Base-by-base conservation (phyloP, 2,888 invertebrate species). In the Drosophila falleni region DNA sequence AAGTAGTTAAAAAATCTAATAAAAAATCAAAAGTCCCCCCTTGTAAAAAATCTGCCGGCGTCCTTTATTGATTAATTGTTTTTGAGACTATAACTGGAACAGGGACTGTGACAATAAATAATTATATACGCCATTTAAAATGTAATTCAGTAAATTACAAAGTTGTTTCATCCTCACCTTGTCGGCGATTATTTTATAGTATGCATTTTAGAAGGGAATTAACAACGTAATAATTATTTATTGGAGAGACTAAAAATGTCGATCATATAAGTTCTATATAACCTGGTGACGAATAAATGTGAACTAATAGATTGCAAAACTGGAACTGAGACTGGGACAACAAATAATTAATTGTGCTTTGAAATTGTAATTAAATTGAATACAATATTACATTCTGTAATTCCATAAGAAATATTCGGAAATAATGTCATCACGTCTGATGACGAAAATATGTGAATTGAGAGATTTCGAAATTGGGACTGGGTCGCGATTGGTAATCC, bases 401-500 rank as follows among this genome's bases (percentile, higher is more conserved):
- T 29, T 29, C 4, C 3, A 11, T 11, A 13, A 11, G 11, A 11
- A 3, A 4, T 13, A 23, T 53, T 26, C 15, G 29, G 29, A 41
- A 53, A 13, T 29, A 65, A 78, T 72, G 26, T 15, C 63, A 78
- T 78, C 78, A 78, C 78, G 78, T 78, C 42, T 42, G 31, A 8
- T 78, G 69, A 70, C 75, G 75, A 69, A 78, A 71, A 59, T 47
- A 33, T 41, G 39, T 50, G 31, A 37, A 61, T 54, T 63, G 44
- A 41, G 55, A 71, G 60, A 77, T 77, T 77, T 77, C 47, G 71
- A 77, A 77, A 77, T 31, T 71, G 81, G 75, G 83, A 86, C 83
- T 84, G 81, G 84, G 84, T 49, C 86, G 64, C 69, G 70, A 83
- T 84, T 84, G 78, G 75, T 81, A 84, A 80, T 35, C 83, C 71